phyloP scores from a whole-genome alignment of 2,113 vertebrate genomes.

The Oncorhynchus kisutch region DNA sequence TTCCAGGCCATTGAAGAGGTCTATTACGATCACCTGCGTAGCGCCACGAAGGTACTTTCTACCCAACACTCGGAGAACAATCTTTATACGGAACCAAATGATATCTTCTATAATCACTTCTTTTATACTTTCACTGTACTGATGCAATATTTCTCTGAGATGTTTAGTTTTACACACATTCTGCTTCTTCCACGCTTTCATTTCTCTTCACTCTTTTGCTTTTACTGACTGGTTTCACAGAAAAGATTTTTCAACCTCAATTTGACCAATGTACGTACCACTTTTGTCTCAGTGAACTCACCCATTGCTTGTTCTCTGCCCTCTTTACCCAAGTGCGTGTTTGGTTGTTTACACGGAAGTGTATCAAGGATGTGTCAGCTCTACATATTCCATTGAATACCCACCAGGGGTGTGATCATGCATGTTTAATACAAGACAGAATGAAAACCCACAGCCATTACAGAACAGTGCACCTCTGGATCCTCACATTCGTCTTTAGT shows the following conservation, averaged over 20 bases:
- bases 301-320: not conserved
- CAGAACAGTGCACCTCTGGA: not conserved
- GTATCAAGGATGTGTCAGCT: no score
- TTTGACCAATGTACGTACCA: slow-evolving; percentile 68
- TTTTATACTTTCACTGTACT: slow-evolving; percentile 11
- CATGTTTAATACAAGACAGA: slow-evolving; percentile 11
- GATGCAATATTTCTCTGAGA: not conserved
- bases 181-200: slow-evolving; percentile 27
- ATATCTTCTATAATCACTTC: no score
- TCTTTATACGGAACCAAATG: no score
- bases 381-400: no score
- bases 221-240: slow-evolving; percentile 54
- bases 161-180: not conserved
- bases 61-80: not conserved
- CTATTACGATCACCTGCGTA: slow-evolving; percentile 95
- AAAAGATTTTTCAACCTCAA: slow-evolving; percentile 71
- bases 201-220: slow-evolving; percentile 39
- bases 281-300: not conserved
- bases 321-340: not conserved
- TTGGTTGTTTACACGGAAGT: not conserved
- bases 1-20: slow-evolving; percentile 99
- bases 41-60: slow-evolving; percentile 85
- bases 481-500: not conserved
- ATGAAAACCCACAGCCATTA: not conserved
- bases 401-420: not conserved